Percentiles rank a stretch among this genome's conserved stretches.
Conservation (phyloP, 2,797 vertebrate species). For the Champsocephalus esox region DNA sequence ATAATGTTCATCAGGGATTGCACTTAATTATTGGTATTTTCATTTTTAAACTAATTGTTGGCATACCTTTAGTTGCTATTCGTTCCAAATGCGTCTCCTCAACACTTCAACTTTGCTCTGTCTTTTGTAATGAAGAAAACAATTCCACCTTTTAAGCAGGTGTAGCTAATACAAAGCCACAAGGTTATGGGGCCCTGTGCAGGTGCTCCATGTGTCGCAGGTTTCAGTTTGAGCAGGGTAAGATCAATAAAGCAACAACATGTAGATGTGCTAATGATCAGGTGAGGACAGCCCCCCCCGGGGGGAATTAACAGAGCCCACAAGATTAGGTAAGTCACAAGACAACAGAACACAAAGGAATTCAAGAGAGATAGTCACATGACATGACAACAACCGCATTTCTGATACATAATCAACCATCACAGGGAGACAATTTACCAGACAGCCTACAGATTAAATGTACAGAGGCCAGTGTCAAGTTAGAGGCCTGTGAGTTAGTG, state of each 20-base stretch:
- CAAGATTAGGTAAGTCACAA: constrained; percentile 11
- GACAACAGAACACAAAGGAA: constrained; percentile 4
- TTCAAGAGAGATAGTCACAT: constrained; percentile 6
- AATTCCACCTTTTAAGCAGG: constrained; percentile 9
- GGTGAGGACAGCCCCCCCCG: not conserved
- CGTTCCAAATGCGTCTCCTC: not conserved
- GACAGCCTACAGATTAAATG: constrained; percentile 3
- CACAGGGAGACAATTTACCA: not conserved
- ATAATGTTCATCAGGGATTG: not conserved
- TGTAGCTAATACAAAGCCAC: constrained; percentile 16
- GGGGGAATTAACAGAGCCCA: not conserved
- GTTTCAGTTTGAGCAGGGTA: constrained; percentile 25
- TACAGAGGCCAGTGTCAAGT: not conserved
- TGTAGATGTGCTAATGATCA: constrained; percentile 27
- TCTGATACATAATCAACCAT: constrained; percentile 45
- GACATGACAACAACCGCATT: constrained; percentile 19
- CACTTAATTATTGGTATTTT: not conserved
- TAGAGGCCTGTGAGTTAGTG: not conserved
- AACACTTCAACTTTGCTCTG: not conserved
- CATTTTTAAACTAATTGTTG: not conserved
- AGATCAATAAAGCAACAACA: constrained; percentile 47
- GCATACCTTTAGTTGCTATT: constrained; percentile 16
- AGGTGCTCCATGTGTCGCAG: constrained; percentile 12
- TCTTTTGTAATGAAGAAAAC: not conserved
- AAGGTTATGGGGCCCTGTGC: not conserved